phyloP scores from a whole-genome alignment of 2,113 vertebrate genomes.

The Ammospiza nelsoni region DNA sequence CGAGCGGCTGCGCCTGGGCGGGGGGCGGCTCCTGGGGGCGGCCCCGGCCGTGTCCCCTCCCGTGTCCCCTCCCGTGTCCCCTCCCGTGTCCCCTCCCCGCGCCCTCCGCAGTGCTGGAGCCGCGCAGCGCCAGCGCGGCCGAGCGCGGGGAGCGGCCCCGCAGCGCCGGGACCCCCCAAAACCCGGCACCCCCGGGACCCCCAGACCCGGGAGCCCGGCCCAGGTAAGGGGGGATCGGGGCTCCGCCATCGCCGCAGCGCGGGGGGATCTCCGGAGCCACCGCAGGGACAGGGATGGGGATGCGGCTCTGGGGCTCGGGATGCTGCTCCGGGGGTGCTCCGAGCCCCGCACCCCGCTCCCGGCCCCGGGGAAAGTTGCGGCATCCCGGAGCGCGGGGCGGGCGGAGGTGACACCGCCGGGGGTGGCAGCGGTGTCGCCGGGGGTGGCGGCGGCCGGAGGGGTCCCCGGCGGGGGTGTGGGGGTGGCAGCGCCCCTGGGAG shows the following conservation, averaged over 20 bases:
- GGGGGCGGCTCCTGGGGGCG: background rate
- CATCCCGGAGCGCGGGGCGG: background rate
- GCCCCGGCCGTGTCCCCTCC: background rate
- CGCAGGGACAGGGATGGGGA: background rate
- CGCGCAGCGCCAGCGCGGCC: background rate
- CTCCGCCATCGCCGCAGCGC: background rate
- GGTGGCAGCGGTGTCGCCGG: background rate
- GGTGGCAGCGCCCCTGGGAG: background rate
- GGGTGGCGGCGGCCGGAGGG: background rate
- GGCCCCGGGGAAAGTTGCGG: background rate
- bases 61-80: background rate
- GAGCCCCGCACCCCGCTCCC: background rate
- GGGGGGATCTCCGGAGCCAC: background rate
- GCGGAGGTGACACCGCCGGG: background rate
- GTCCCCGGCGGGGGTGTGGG: background rate
- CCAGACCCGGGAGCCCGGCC: background rate
- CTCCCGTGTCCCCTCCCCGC: background rate
- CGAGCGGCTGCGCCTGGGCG: background rate
- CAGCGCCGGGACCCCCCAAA: background rate
- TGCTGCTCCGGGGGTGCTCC: background rate
- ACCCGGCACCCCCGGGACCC: background rate
- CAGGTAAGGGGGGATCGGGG: background rate
- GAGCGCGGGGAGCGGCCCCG: background rate
- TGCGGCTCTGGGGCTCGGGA: background rate
- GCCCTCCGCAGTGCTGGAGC: slow-evolving; percentile 20